Base-by-base conservation (phyloP, 2,113 vertebrate genomes). In the Microcebus ravelobensis region DNA sequence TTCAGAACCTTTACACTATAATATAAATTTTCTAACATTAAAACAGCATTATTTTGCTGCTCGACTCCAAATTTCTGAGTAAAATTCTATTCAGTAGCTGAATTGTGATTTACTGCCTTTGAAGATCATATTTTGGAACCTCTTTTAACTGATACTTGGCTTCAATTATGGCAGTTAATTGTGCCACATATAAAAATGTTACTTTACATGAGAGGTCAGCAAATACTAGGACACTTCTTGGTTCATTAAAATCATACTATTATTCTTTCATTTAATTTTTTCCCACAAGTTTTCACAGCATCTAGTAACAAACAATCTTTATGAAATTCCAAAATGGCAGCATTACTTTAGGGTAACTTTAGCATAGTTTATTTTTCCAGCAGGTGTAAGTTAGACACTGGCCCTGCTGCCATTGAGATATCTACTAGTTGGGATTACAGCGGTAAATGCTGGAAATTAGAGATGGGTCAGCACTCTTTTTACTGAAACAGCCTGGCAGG, bases 381-480 rank as follows among this genome's bases (percentile, higher is more conserved):
- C 6, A 50, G 4, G 20, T 63, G 11, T 17, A n/a, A 2, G 10
- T 50, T 17, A 55, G n/a, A 39, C n/a, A 36, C 45, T 79, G 23
- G 11, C 3, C 17, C 6, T 45, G 6, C 25, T 82, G 20, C 7
- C 20, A 0, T 0, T 71, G 29, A 45, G 0, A 65, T 48, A 2
- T 14, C 27, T 6, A 48, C 29, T 50, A 7, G 2, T 29, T 63
- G 18, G 18, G 10, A 12, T 29, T 27, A 76, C 4, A 63, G 25
- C 8, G 45, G 25, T 29, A 42, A 80, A 61, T 34, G 2, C 13
- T 36, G 29, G 17, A 17, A 55, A 55, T 48, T 17, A 87, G n/a
- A 23, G 3, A 25, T 87, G 12, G 29, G 21, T 36, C 23, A 21
- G 12, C 20, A 52, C 12, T 67, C 6, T 55, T 70, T 57, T 13